Percentiles rank a stretch among this genome's conserved stretches.
Conservation (phyloP, 2,888 invertebrate genomes). For the Ectropis crepuscularia region DNA sequence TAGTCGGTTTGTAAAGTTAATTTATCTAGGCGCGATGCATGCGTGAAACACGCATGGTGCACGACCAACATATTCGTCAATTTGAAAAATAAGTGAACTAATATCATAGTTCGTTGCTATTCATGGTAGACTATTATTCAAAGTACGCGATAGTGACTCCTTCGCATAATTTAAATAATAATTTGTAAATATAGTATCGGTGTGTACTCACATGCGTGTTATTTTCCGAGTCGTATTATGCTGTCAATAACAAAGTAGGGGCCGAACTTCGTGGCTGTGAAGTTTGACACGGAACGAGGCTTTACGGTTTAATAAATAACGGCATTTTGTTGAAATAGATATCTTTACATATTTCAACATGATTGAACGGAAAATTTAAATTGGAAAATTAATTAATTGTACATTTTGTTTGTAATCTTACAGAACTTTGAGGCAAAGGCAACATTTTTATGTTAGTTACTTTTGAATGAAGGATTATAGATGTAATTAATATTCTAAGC, state of each 20-base stretch:
- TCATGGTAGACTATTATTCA: not conserved
- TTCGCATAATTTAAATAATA: not conserved
- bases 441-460: too few relatives aligned
- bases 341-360: not conserved
- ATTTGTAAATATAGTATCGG: not conserved
- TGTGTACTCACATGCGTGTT: slow-evolving; percentile 10
- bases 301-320: not conserved
- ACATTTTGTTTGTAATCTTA: too few relatives aligned
- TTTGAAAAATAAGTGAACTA: not conserved
- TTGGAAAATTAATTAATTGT: too few relatives aligned
- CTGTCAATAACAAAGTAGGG: slow-evolving; percentile 11
- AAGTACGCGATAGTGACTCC: slow-evolving; percentile 1
- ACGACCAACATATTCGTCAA: not conserved
- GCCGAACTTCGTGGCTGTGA: not conserved
- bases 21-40: slow-evolving; percentile 46
- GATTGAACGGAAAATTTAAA: too few relatives aligned
- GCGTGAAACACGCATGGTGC: slow-evolving; percentile 40
- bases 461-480: too few relatives aligned
- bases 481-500: too few relatives aligned
- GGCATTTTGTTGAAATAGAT: not conserved
- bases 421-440: too few relatives aligned
- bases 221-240: slow-evolving; percentile 8
- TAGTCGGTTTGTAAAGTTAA: slow-evolving; percentile 38
- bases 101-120: not conserved
- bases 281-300: slow-evolving; percentile 30